A percentile compares a stretch with the other conserved stretches of the same genome.
Evolutionary conservation across 2,888 invertebrate species (phyloP).

Genomic region (Leucophora obtusa): DNA sequence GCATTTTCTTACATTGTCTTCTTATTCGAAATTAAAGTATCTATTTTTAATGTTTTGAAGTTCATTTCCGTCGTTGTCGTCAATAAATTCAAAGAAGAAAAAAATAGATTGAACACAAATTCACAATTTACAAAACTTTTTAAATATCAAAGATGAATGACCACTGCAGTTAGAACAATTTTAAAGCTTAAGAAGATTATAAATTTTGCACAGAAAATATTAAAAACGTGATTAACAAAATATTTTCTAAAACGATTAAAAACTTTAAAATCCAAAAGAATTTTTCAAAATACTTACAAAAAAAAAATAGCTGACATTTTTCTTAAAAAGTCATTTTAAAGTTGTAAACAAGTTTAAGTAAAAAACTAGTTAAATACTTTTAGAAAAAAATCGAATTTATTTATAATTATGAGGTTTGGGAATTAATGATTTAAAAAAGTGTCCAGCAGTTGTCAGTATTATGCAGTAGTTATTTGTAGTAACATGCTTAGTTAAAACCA

Average conservation of each 20-base stretch:
- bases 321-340: too few relatives aligned
- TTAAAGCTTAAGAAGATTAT: not conserved
- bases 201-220: not conserved
- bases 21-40: not conserved
- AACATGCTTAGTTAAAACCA: too few relatives aligned
- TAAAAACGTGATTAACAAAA: not conserved
- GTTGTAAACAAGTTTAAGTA: too few relatives aligned
- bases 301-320: too few relatives aligned
- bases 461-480: too few relatives aligned
- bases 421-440: too few relatives aligned
- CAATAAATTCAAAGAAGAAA: not conserved
- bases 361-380: too few relatives aligned
- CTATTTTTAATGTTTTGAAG: constrained; percentile 15
- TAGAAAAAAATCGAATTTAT: too few relatives aligned
- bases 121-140: constrained; percentile 36
- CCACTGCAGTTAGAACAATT: constrained; percentile 12
- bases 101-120: constrained; percentile 1
- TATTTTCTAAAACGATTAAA: not conserved
- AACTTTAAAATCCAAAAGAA: not conserved
- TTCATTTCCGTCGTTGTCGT: constrained; percentile 24
- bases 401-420: too few relatives aligned
- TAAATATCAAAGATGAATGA: constrained; percentile 57
- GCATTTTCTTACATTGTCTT: not conserved
- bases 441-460: too few relatives aligned
- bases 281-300: too few relatives aligned